phyloP scores from a whole-genome alignment of 2,797 vertebrate species.

The Eurystomus glaucurus region DNA sequence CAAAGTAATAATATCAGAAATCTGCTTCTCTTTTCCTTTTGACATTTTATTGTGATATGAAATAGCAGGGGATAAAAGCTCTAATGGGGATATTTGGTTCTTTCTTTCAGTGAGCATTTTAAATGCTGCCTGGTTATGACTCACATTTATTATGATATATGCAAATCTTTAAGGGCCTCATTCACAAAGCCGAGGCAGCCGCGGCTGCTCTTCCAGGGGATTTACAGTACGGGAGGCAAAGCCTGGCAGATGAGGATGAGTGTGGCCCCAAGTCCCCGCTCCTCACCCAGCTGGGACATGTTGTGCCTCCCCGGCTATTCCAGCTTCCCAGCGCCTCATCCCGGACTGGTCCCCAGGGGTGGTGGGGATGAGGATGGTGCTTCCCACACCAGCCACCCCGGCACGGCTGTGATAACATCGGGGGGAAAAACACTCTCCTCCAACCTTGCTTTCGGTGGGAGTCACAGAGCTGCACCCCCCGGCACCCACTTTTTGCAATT shows the following conservation, averaged over 20 bases:
- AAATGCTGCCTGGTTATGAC: slow-evolving; percentile 56
- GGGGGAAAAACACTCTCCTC: not conserved
- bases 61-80: slow-evolving; percentile 63
- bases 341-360: not conserved
- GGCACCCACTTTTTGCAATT: not conserved
- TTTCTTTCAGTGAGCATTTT: slow-evolving; percentile 41
- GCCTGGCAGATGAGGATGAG: not conserved
- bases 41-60: slow-evolving; percentile 79
- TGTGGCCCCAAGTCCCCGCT: not conserved
- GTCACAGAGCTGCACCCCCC: not conserved
- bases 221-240: not conserved
- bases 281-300: not conserved
- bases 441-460: rapidly evolving
- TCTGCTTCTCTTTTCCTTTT: slow-evolving; percentile 73
- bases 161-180: slow-evolving; percentile 54
- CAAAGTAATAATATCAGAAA: slow-evolving; percentile 78
- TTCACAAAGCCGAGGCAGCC: slow-evolving; percentile 46
- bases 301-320: rapidly evolving
- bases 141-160: slow-evolving; percentile 64
- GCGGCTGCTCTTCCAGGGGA: not conserved
- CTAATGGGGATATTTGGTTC: slow-evolving; percentile 65
- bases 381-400: not conserved
- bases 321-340: not conserved
- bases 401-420: rapidly evolving
- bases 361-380: not conserved